These are phyloP conservation scores for Philaethria dido DNA, from an alignment of 2,888 invertebrate species.

Conservation along the genomic window DNA sequence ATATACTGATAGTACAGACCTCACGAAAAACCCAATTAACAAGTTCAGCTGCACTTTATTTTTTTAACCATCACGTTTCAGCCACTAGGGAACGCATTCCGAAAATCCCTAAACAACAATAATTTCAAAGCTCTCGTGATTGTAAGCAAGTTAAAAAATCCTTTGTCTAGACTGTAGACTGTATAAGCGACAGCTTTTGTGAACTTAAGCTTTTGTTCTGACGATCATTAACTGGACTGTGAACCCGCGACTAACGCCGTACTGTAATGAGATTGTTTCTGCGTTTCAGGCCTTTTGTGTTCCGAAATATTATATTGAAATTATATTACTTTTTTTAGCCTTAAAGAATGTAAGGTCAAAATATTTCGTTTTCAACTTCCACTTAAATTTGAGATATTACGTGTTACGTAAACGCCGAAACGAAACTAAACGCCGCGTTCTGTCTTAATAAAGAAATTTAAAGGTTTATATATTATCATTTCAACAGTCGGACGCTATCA, in stretches of 20 bases:
- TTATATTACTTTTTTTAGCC: too few relatives aligned
- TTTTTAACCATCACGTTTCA: not conserved
- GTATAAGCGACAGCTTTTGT: slow-evolving; percentile 21
- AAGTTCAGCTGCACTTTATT: not conserved
- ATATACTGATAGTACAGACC: not conserved
- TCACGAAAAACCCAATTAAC: not conserved
- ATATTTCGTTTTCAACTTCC: too few relatives aligned
- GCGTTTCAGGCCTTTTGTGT: not conserved
- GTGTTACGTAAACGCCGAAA: too few relatives aligned
- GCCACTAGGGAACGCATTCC: not conserved
- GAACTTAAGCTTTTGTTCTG: slow-evolving; percentile 13
- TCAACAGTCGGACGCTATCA: too few relatives aligned
- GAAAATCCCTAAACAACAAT: slow-evolving; percentile 10
- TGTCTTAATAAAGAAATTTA: too few relatives aligned
- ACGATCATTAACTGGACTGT: slow-evolving; percentile 3
- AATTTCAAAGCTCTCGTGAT: slow-evolving; percentile 2
- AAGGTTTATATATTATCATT: too few relatives aligned
- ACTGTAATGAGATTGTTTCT: not conserved
- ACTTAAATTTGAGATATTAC: too few relatives aligned
- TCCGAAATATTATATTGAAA: too few relatives aligned
- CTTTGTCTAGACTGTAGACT: slow-evolving; percentile 24
- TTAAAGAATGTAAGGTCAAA: too few relatives aligned
- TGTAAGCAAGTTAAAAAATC: slow-evolving; percentile 10
- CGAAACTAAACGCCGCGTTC: too few relatives aligned
- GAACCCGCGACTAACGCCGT: not conserved